phyloP scores from a whole-genome alignment of 2,888 invertebrate species.

The Orthonevra nobilis region DNA sequence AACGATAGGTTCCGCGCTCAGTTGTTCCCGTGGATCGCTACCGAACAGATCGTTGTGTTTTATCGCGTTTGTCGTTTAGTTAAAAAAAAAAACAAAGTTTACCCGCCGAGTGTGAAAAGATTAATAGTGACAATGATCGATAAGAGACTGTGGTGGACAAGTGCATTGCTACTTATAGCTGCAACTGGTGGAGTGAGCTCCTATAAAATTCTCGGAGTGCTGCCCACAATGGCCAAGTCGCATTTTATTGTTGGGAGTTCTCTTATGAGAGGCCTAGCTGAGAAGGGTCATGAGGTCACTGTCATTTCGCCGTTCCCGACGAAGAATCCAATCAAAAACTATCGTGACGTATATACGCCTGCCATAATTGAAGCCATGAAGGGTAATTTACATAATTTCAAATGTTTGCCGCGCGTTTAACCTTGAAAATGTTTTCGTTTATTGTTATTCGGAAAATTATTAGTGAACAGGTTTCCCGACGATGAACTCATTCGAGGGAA shows the following conservation, averaged over 20 bases:
- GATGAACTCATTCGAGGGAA: too few relatives aligned
- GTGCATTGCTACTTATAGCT: conserved; percentile 1
- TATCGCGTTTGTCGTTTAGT: not conserved
- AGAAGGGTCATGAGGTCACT: conserved; percentile 54
- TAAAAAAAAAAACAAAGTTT: not conserved
- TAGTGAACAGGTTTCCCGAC: too few relatives aligned
- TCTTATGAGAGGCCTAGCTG: conserved; percentile 63
- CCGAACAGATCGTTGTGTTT: not conserved
- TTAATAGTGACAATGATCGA: conserved; percentile 5
- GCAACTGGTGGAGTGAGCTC: not conserved
- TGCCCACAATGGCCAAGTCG: conserved; percentile 27
- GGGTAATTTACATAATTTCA: too few relatives aligned
- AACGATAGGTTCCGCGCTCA: not conserved
- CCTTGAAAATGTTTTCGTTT: too few relatives aligned
- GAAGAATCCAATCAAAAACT: conserved; percentile 45
- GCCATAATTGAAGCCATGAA: not conserved
- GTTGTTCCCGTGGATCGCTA: conserved; percentile 1
- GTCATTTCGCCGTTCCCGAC: conserved; percentile 44
- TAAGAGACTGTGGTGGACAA: not conserved
- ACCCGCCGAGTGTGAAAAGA: not conserved
- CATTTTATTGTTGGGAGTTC: conserved; percentile 75
- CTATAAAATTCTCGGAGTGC: conserved; percentile 49
- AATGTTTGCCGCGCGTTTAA: too few relatives aligned
- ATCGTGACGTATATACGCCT: conserved; percentile 13
- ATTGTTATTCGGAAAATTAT: too few relatives aligned